Conservation (phyloP, 2,888 invertebrate genomes). For the Microdon myrmicae region DNA sequence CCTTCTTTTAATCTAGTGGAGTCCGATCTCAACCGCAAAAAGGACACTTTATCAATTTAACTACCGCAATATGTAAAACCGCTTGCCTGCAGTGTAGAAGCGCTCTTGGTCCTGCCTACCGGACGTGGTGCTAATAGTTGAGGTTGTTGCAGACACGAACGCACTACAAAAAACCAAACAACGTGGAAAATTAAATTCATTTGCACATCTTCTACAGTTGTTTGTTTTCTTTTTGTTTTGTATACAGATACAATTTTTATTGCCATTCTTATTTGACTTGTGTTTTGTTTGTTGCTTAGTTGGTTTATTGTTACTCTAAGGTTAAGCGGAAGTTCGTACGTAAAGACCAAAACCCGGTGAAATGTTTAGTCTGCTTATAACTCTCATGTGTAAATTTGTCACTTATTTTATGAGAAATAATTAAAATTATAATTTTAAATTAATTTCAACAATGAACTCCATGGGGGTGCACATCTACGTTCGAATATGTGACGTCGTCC, state of each 20-base stretch:
- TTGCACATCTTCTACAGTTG: conserved; percentile 13
- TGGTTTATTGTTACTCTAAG: too few relatives aligned
- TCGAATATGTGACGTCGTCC: too few relatives aligned
- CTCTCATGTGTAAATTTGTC: conserved; percentile 7
- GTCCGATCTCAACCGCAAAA: conserved; percentile 48
- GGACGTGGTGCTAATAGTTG: conserved; percentile 18
- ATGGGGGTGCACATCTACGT: too few relatives aligned
- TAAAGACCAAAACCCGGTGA: too few relatives aligned
- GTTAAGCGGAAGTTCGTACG: too few relatives aligned
- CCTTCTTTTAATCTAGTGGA: conserved; percentile 12
- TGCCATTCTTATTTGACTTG: neutral
- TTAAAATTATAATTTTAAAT: conserved; percentile 38
- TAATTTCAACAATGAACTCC: conserved; percentile 23
- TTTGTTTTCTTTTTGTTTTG: conserved; percentile 8
- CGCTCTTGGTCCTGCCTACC: conserved; percentile 7
- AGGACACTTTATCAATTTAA: conserved; percentile 52
- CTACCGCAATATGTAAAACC: conserved; percentile 50
- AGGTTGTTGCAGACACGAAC: conserved; percentile 34
- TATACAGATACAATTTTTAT: too few relatives aligned
- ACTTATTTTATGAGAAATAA: conserved; percentile 32
- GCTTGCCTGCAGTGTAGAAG: conserved; percentile 39
- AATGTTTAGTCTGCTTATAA: conserved; percentile 12
- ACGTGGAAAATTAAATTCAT: conserved; percentile 48
- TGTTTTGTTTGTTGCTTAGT: neutral
- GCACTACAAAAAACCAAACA: conserved; percentile 38